Base-by-base conservation (phyloP, 2,888 invertebrate genomes). In the Aleiodes alternator region DNA sequence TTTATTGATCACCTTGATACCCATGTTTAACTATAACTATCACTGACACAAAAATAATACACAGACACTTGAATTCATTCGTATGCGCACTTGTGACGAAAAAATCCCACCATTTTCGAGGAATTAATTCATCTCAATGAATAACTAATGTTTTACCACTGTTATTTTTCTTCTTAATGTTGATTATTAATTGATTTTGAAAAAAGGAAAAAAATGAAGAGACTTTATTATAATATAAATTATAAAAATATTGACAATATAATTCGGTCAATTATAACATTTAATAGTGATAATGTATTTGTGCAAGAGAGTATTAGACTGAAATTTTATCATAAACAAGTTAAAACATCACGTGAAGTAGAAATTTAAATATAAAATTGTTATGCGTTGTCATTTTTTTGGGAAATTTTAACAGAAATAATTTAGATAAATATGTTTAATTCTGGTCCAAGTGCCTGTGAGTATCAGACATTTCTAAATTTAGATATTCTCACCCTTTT, bases 361-460 rank as follows among this genome's bases (percentile, higher is more conserved):
- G 61, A 43, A 48, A 16, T 64, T 9, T 64, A 64, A 64, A 38
- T 38, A 64, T 48, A n/a, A 59, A 59, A 34, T 11, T 64, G 16
- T 64, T 64, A 59, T n/a, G 59, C 7, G 31, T 59, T 59, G n/a
- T 59, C 12, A 61, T 38, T 12, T 57, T 6, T 43, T 66, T 43
- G 43, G 9, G n/a, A 5, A 16, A 12, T 48, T 48, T 16, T 34
- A 34, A 34, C 34, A 34, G 8, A 38, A 64, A 48, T 23, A 57
- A 69, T 55, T 68, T 73, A 12, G 12, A 31, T 14, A 66, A 68
- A 68, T 66, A 59, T 76, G 72, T 50, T 66, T 48, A 64, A 50
- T 53, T 50, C 59, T 53, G 43, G 68, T 38, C 57, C 51, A 31
- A 59, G 51, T 50, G 68, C 53, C 70, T 72, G 69, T 73, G 51